phyloP scores from a whole-genome alignment of 2,888 invertebrate species.

The Cylindroiulus punctatus region DNA sequence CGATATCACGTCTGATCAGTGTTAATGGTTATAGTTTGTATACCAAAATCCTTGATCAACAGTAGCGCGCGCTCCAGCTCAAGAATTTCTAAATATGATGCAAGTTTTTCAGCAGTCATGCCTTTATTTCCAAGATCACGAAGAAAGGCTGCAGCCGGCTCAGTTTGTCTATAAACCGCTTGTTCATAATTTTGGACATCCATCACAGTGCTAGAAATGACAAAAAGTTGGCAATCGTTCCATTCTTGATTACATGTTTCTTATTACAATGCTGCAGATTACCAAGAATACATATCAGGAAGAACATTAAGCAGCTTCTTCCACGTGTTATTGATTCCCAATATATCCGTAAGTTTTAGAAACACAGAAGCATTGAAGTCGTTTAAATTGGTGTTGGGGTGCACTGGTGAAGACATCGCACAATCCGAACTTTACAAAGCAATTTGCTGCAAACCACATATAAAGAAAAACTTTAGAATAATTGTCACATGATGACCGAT shows the following conservation, averaged over 20 bases:
- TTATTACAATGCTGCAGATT: too few species aligned
- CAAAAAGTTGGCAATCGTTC: background rate
- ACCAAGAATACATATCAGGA: background rate
- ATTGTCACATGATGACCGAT: too few species aligned
- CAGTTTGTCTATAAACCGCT: background rate
- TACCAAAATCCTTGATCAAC: background rate
- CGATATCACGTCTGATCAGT: too few species aligned
- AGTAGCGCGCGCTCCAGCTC: background rate
- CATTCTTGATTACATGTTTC: too few species aligned
- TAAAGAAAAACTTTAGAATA: too few species aligned
- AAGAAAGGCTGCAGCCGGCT: background rate
- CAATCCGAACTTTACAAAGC: too few species aligned
- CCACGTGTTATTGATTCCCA: background rate
- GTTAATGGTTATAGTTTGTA: too few species aligned
- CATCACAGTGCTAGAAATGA: background rate
- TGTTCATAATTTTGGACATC: background rate
- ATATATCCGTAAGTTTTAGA: background rate
- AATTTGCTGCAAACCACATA: too few species aligned
- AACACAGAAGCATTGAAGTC: background rate
- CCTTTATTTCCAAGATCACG: background rate
- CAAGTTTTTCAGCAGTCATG: background rate
- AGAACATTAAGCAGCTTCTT: background rate
- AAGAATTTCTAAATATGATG: slow-evolving; percentile 19
- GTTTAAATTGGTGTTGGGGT: background rate
- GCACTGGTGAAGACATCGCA: background rate